Evolutionary conservation across 1,140 invertebrate genomes (phyloP).

Genomic region (Pantala flavescens): DNA sequence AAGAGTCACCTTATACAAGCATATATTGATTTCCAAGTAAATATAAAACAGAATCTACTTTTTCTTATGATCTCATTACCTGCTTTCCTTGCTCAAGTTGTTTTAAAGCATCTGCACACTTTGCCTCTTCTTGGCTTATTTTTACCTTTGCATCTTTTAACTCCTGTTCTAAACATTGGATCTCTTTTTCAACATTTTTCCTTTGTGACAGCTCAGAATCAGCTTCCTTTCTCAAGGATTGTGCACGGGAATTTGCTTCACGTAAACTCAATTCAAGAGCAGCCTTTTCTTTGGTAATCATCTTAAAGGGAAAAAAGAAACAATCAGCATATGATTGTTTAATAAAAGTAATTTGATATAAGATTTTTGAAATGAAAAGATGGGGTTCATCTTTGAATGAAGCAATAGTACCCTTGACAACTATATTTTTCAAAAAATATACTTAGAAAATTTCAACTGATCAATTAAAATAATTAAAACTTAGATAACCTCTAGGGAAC

Average conservation of each 20-base stretch:
- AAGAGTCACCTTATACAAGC: too few relatives aligned
- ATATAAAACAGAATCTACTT: too few relatives aligned
- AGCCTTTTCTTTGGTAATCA: constrained; percentile 13
- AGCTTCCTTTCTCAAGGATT: constrained; percentile 14
- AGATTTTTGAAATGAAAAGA: too few relatives aligned
- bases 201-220: constrained; percentile 15
- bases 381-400: too few relatives aligned
- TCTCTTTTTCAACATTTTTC: constrained; percentile 10
- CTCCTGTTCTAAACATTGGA: neutral
- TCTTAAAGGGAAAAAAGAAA: too few relatives aligned
- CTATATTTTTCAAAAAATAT: too few relatives aligned
- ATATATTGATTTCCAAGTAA: too few relatives aligned
- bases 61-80: neutral
- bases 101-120: neutral
- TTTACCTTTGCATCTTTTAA: neutral
- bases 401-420: too few relatives aligned
- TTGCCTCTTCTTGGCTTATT: neutral
- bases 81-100: constrained; percentile 12
- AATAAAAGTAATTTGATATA: too few relatives aligned
- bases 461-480: too few relatives aligned
- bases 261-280: constrained; percentile 11
- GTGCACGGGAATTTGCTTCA: neutral
- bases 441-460: too few relatives aligned
- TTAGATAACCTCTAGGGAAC: neutral
- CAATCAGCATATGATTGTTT: too few relatives aligned